phyloP scores from a whole-genome alignment of 1,140 invertebrate species.

The Acromyrmex echinatior region DNA sequence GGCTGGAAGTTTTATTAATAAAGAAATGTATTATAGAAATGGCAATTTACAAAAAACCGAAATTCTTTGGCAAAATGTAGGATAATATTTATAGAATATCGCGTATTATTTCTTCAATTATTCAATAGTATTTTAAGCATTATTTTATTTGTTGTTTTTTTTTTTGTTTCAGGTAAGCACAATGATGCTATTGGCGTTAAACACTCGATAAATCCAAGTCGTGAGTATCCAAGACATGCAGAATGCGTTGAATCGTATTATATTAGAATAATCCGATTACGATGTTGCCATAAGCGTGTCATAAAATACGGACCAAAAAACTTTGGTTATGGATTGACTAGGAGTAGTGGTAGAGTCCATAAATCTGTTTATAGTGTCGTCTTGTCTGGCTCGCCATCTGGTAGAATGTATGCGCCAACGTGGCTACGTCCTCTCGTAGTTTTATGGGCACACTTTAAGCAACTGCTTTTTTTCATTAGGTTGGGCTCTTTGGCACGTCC shows the following conservation, averaged over 20 bases:
- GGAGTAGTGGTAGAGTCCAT: conserved; percentile 15
- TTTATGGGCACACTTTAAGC: conserved; percentile 35
- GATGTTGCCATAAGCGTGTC: background rate
- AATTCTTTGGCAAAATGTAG: background rate
- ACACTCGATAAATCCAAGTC: background rate
- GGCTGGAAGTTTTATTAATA: background rate
- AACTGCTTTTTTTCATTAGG: conserved; percentile 52
- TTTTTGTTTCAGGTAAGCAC: conserved; percentile 42
- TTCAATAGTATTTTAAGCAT: background rate
- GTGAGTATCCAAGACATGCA: background rate
- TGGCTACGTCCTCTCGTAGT: conserved; percentile 15
- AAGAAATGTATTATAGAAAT: background rate
- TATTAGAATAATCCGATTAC: conserved; percentile 62
- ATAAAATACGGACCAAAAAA: conserved; percentile 60
- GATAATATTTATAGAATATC: background rate
- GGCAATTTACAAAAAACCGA: background rate
- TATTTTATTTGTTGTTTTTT: background rate
- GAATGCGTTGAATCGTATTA: background rate
- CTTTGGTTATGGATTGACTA: conserved; percentile 47
- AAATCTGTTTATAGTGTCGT: conserved; percentile 51
- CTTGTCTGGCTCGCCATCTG: conserved; percentile 44
- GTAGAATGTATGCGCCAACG: background rate
- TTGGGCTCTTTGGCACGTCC: conserved; percentile 5
- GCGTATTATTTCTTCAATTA: background rate
- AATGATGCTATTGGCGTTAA: background rate